phyloP scores from a whole-genome alignment of 1,140 invertebrate species.

The Branchinecta lindahli region DNA sequence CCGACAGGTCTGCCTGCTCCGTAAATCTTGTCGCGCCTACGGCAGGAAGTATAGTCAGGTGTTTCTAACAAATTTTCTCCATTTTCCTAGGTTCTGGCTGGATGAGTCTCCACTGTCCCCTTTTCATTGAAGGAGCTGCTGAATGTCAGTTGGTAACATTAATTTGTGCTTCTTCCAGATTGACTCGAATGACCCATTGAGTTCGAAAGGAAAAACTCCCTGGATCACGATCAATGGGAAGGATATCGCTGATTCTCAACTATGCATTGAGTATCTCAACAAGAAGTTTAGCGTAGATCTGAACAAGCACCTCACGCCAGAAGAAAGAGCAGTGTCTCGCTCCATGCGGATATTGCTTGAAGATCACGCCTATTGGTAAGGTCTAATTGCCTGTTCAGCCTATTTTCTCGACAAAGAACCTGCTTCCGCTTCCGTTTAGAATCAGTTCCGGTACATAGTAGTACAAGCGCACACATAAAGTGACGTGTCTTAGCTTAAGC shows the following conservation, averaged over 20 bases:
- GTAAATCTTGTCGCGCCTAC: too few relatives aligned
- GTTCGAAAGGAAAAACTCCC: conserved; percentile 30
- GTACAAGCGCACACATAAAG: neutral
- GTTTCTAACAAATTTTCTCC: too few relatives aligned
- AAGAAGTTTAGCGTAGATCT: conserved; percentile 26
- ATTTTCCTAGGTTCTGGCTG: too few relatives aligned
- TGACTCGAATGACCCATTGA: conserved; percentile 25
- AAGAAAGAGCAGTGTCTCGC: conserved; percentile 25
- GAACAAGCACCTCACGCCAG: conserved; percentile 24
- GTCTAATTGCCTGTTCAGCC: neutral
- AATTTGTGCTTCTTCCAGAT: conserved; percentile 17
- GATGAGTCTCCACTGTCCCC: too few relatives aligned
- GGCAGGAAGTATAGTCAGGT: too few relatives aligned
- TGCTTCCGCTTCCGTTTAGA: neutral
- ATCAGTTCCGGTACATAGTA: neutral
- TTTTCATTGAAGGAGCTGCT: neutral
- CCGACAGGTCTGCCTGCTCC: too few relatives aligned
- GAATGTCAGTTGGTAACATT: neutral
- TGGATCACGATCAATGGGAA: conserved; percentile 35
- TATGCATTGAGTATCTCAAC: conserved; percentile 32
- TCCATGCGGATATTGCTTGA: conserved; percentile 31
- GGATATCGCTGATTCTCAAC: conserved; percentile 33
- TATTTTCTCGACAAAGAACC: neutral
- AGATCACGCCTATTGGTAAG: conserved; percentile 31
- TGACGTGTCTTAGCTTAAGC: too few relatives aligned